Conservation (phyloP, 2,888 invertebrate species). For the Drosophila rubida region DNA sequence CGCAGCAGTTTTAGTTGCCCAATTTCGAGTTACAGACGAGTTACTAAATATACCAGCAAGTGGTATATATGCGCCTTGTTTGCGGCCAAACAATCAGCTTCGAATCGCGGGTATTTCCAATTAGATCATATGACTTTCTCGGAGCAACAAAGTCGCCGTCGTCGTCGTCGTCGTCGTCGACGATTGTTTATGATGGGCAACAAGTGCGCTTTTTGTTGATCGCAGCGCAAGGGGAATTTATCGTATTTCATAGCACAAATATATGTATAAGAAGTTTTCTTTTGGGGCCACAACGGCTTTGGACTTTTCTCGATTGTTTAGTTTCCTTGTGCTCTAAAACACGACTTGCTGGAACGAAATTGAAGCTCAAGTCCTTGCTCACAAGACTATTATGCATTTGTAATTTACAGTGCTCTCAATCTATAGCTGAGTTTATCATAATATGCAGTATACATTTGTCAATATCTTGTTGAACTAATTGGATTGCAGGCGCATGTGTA, state of each 20-base stretch:
- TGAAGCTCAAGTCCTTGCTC: too few relatives aligned
- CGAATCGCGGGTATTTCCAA: constrained; percentile 9
- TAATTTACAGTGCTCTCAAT: too few relatives aligned
- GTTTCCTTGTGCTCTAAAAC: too few relatives aligned
- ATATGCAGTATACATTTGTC: too few relatives aligned
- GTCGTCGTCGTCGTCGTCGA: background rate
- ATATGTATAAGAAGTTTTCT: background rate
- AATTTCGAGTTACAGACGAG: constrained; percentile 20
- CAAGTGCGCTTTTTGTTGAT: background rate
- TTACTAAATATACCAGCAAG: background rate
- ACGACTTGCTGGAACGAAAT: too few relatives aligned
- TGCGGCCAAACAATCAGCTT: background rate
- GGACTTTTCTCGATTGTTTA: too few relatives aligned
- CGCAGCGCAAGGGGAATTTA: background rate
- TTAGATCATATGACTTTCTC: constrained; percentile 15
- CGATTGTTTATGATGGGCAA: background rate
- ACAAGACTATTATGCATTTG: too few relatives aligned
- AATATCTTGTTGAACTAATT: too few relatives aligned
- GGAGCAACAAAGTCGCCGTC: constrained; percentile 2
- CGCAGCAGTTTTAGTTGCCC: constrained; percentile 7
- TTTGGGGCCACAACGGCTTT: background rate
- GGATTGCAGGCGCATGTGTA: too few relatives aligned
- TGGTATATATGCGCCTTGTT: background rate
- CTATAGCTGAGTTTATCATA: too few relatives aligned
- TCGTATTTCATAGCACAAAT: background rate